phyloP scores from a whole-genome alignment of 2,888 invertebrate genomes.

The Napeogenes sylphis region DNA sequence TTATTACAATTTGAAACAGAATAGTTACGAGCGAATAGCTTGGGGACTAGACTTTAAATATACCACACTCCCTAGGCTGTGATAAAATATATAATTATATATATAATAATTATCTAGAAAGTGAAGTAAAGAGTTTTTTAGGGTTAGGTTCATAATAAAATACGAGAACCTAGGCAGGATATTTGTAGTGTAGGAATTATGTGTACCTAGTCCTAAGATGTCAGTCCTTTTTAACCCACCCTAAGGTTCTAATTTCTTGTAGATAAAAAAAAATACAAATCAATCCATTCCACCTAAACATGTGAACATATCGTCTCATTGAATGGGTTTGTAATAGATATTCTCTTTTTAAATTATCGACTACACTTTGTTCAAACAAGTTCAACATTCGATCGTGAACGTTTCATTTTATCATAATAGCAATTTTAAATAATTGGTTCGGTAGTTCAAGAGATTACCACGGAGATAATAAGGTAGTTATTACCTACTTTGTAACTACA shows the following conservation, averaged over 20 bases:
- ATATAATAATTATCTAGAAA: no score
- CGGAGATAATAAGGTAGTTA: neutral
- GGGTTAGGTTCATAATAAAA: no score
- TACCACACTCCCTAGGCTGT: no score
- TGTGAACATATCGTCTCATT: neutral
- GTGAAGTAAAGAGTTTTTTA: no score
- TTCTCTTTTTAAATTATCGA: neutral
- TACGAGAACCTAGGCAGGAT: no score
- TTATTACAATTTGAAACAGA: slow-evolving; percentile 22
- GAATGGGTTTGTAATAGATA: slow-evolving; percentile 3
- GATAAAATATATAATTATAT: no score
- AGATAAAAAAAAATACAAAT: neutral
- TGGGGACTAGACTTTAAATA: no score
- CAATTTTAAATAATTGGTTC: slow-evolving; percentile 8
- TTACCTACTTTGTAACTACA: neutral
- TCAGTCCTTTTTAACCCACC: no score
- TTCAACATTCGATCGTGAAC: slow-evolving; percentile 14
- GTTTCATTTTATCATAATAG: slow-evolving; percentile 8
- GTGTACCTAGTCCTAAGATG: no score
- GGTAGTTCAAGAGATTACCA: neutral
- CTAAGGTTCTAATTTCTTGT: neutral
- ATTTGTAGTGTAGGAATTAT: no score
- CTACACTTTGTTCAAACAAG: no score
- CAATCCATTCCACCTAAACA: neutral
- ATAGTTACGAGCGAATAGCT: no score